phyloP scores from a whole-genome alignment of 2,113 vertebrate species.

The Vanacampus margaritifer region DNA sequence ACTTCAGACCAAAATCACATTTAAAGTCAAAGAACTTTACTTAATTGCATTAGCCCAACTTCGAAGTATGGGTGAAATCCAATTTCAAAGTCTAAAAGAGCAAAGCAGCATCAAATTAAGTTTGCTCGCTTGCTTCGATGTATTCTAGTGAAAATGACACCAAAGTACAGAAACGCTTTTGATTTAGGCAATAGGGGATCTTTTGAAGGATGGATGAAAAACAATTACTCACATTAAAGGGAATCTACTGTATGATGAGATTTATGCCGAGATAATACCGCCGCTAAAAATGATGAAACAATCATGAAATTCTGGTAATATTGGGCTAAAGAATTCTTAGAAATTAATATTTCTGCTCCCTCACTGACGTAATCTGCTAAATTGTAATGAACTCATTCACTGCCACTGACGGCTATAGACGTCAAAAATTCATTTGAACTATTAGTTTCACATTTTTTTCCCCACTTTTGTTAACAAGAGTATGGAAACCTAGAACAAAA shows the following conservation, averaged over 20 bases:
- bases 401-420: no score
- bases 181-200: constrained; percentile 48
- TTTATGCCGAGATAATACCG: constrained; percentile 53
- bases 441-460: no score
- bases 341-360: background rate
- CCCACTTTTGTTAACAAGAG: no score
- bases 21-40: constrained; percentile 58
- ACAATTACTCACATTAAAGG: constrained; percentile 50
- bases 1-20: constrained; percentile 54
- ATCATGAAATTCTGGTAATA: constrained; percentile 42
- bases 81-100: constrained; percentile 59
- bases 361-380: background rate
- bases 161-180: constrained; percentile 58
- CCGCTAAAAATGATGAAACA: constrained; percentile 58
- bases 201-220: constrained; percentile 59
- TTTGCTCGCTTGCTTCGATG: constrained; percentile 33
- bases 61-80: constrained; percentile 63
- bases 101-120: constrained; percentile 56
- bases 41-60: constrained; percentile 61
- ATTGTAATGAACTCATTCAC: background rate
- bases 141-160: constrained; percentile 55
- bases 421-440: no score
- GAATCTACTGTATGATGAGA: constrained; percentile 48
- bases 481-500: no score
- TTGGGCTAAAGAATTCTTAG: constrained; percentile 18